Percentiles rank a stretch among this genome's conserved stretches.
These are phyloP conservation scores for Tetraodon nigroviridis DNA, from an alignment of 2,113 vertebrate genomes.

Conservation along the genomic window DNA sequence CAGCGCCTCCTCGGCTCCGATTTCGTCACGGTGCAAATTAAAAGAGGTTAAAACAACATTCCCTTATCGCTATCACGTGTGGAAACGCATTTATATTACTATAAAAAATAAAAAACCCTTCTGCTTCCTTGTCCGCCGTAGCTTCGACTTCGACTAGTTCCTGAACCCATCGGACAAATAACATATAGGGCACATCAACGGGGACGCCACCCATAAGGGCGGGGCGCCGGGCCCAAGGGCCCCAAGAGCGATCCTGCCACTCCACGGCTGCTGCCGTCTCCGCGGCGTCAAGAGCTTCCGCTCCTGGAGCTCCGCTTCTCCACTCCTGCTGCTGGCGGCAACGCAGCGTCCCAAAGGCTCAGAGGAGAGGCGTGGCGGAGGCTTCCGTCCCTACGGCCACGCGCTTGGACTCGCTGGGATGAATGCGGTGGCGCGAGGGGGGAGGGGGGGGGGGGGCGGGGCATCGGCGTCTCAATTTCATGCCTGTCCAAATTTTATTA, in stretches of 20 bases:
- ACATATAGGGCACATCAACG: constrained; percentile 39
- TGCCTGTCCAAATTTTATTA: constrained; percentile 81
- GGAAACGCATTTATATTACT: constrained; percentile 9
- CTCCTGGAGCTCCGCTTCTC: constrained; percentile 53
- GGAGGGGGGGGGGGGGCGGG: constrained; percentile 53
- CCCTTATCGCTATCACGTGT: constrained; percentile 43
- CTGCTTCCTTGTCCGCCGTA: constrained; percentile 24
- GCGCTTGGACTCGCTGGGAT: constrained; percentile 36
- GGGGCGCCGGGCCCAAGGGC: too few relatives aligned
- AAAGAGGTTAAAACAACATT: constrained; percentile 56
- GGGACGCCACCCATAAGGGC: constrained; percentile 72
- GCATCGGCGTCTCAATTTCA: constrained; percentile 79
- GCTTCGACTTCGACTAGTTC: constrained; percentile 18
- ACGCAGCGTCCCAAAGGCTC: constrained; percentile 76
- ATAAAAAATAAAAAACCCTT: constrained; percentile 23
- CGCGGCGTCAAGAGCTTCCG: constrained; percentile 72
- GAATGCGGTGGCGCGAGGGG: constrained; percentile 14
- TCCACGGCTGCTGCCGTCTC: constrained; percentile 41
- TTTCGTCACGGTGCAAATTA: constrained; percentile 50
- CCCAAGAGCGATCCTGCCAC: constrained; percentile 54
- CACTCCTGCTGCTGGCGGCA: constrained; percentile 78
- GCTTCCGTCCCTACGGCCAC: constrained; percentile 16
- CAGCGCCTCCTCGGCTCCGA: constrained; percentile 14
- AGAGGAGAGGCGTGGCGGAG: constrained; percentile 33
- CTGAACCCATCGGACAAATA: constrained; percentile 21